phyloP scores from a whole-genome alignment of 1,140 invertebrate genomes.

The Drosophila ambigua region DNA sequence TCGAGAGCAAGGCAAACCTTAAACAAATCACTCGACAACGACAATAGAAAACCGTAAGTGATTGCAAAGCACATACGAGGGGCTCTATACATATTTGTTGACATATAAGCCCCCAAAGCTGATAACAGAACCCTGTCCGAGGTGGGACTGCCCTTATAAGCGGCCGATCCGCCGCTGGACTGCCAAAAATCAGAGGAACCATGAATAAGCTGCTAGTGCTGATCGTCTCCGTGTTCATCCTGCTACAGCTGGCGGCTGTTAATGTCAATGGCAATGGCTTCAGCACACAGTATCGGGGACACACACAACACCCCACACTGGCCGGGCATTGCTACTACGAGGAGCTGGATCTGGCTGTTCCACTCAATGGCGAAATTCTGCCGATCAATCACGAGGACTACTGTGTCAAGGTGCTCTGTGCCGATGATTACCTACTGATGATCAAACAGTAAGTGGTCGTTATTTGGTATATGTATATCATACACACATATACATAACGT shows the following conservation, averaged over 20 bases:
- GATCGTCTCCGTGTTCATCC: neutral
- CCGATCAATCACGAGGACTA: constrained; percentile 41
- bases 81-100: no score
- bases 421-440: constrained; percentile 66
- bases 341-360: constrained; percentile 62
- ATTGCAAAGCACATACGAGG: no score
- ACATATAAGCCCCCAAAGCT: neutral
- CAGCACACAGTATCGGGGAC: constrained; percentile 61
- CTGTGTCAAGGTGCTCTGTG: constrained; percentile 54
- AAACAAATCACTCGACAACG: neutral
- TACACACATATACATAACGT: neutral
- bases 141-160: constrained; percentile 20
- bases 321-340: constrained; percentile 61
- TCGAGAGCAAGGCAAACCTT: constrained; percentile 32
- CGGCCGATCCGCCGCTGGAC: neutral
- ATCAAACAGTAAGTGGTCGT: constrained; percentile 61
- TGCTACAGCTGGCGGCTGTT: neutral
- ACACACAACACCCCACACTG: constrained; percentile 45
- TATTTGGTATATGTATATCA: neutral
- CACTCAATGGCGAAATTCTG: constrained; percentile 32
- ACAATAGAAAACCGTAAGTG: no score
- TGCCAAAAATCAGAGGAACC: neutral
- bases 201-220: constrained; percentile 9
- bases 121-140: constrained; percentile 18
- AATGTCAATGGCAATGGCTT: constrained; percentile 11